Base-by-base conservation (phyloP, 2,797 vertebrate species). In the Rhodeus uyekii region DNA sequence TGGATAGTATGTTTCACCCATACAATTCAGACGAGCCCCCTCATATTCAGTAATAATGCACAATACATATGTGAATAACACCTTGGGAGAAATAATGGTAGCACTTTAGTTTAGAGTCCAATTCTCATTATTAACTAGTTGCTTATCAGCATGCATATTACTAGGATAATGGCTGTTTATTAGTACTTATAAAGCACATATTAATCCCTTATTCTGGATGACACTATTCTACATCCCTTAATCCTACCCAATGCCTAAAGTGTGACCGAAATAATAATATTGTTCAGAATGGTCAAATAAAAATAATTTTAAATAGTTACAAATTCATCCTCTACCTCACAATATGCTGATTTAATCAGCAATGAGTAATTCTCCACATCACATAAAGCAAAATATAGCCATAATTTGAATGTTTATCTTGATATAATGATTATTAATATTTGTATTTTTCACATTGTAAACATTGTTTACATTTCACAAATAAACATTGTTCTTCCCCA, bases 41-140 rank as follows among this genome's bases (percentile, higher is more conserved):
- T 71, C 27, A 72, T 19, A 36, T 80, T 44, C 44, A 48, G 76
- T 65, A 50, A 78, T 78, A 36, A 50, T 50, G 22, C 42, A 65
- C 42, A 18, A 38, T 48, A 65, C 1, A 78, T n/a, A 1, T 48
- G 8, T 38, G 27, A 64, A 61, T 3, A 42, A 76, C 27, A 79
- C 19, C 34, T 55, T 27, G 2, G 16, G 16, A 50, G 46, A 55
- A 78, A 65, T 42, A 42, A 42, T 12, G 39, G 4, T 10, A 10
- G 2, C 22, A 24, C 4, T 55, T 55, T 19, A 55, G 22, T 55
- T 55, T 55, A 55, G 1, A 22, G 50, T 55, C 22, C 50, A 24
- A 24, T 55, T 55, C 50, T 55, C 9, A 10, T 9, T 55, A 10
- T 10, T n/a, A 53, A 53, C 22, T 53, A 19, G 8, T 24, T 55